A percentile compares a stretch with the other conserved stretches of the same genome.
Conservation (phyloP, 2,797 vertebrate genomes). For the Phataginus tetradactyla region DNA sequence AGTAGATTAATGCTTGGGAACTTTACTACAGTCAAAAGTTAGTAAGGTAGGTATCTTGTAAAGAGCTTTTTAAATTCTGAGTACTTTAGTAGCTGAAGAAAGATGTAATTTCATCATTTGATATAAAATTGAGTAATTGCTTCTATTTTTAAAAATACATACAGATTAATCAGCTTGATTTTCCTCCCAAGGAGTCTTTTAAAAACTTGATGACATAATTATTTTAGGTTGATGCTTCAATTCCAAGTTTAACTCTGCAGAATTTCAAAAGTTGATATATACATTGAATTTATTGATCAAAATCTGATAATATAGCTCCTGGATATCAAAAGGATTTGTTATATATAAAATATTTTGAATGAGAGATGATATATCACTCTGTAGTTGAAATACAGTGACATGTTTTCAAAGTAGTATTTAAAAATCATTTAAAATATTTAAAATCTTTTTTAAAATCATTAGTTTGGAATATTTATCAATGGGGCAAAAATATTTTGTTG, state of each 20-base stretch:
- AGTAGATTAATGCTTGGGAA: background rate
- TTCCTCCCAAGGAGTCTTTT: slow-evolving; percentile 6
- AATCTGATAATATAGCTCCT: background rate
- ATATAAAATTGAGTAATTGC: slow-evolving; percentile 57
- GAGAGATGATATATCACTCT: background rate
- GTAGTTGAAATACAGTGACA: background rate
- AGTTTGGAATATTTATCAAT: background rate
- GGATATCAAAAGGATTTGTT: background rate
- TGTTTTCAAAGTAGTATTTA: background rate
- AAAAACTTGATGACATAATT: background rate
- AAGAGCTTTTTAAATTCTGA: slow-evolving; percentile 39
- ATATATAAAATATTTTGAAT: background rate
- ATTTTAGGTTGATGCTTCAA: slow-evolving; percentile 7
- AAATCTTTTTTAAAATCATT: background rate
- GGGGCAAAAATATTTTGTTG: background rate
- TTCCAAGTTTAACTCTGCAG: slow-evolving; percentile 14
- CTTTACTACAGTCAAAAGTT: background rate
- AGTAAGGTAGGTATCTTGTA: background rate
- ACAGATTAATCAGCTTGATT: background rate
- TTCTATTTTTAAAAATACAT: background rate
- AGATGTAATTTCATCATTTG: slow-evolving; percentile 60
- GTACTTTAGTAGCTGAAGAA: slow-evolving; percentile 52
- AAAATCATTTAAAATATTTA: too few relatives aligned
- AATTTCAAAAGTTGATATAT: background rate
- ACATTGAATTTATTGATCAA: background rate